Evolutionary conservation across 1,140 invertebrate species (phyloP).

Genomic region (Hirudo medicinalis): DNA sequence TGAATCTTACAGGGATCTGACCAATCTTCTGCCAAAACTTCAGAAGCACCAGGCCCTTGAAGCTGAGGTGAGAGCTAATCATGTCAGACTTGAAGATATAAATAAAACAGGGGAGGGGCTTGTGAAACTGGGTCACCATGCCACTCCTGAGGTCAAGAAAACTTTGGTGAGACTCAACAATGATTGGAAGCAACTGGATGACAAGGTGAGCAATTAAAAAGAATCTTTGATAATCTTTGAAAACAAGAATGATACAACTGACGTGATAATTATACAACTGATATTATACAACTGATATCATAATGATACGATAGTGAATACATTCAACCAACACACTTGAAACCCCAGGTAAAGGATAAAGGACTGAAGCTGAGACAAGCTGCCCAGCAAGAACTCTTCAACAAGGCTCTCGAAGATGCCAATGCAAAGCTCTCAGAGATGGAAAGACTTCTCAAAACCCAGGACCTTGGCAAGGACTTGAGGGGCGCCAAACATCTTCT

Average conservation of each 20-base stretch:
- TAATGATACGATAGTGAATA: too few species aligned
- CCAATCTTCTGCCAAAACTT: constrained; percentile 77
- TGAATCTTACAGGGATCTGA: constrained; percentile 79
- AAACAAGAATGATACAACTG: too few species aligned
- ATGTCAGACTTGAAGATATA: constrained; percentile 77
- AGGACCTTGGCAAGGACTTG: constrained; percentile 91
- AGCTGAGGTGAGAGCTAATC: constrained; percentile 82
- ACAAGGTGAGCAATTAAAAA: constrained; percentile 45
- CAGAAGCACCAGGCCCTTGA: constrained; percentile 97
- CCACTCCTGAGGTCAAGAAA: constrained; percentile 69
- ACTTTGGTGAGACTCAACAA: constrained; percentile 79
- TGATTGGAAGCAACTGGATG: constrained; percentile 78
- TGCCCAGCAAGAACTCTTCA: constrained; percentile 60
- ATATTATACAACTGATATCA: too few species aligned
- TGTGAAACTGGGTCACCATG: constrained; percentile 86
- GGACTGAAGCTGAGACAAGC: constrained; percentile 67
- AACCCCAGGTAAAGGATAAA: constrained; percentile 46
- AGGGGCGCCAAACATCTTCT: constrained; percentile 92
- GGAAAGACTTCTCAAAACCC: constrained; percentile 84
- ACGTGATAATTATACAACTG: too few species aligned
- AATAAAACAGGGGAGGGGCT: constrained; percentile 82
- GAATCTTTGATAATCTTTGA: too few species aligned
- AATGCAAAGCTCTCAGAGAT: constrained; percentile 53
- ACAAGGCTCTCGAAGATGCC: constrained; percentile 64
- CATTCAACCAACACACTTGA: too few species aligned